Conservation (phyloP, 2,797 vertebrate genomes). For the Setipinna tenuifilis region DNA sequence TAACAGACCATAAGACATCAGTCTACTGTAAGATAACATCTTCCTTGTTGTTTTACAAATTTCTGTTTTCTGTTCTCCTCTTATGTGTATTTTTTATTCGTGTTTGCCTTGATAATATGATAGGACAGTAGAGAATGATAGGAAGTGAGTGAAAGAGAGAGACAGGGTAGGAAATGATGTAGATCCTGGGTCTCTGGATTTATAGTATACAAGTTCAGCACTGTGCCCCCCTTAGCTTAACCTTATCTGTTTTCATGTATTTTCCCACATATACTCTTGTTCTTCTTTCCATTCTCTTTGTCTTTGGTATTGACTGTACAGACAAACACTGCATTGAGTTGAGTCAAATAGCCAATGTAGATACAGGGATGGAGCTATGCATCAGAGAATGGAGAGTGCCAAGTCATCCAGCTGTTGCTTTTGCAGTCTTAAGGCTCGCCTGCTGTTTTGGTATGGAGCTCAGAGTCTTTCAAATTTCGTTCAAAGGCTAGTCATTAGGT, state of each 20-base stretch:
- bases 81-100: too few relatives aligned
- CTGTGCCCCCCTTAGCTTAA: background rate
- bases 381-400: constrained; percentile 40
- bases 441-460: constrained; percentile 18
- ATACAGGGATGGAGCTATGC: constrained; percentile 51
- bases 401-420: constrained; percentile 4
- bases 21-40: background rate
- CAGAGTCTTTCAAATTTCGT: constrained; percentile 38
- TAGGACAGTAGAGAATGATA: too few relatives aligned
- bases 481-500: constrained; percentile 50
- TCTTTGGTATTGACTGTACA: constrained; percentile 54
- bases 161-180: too few relatives aligned
- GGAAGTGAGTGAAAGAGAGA: too few relatives aligned
- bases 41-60: background rate
- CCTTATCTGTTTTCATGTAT: background rate
- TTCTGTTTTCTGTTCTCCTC: background rate
- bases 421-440: constrained; percentile 35
- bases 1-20: background rate
- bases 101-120: too few relatives aligned
- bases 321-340: constrained; percentile 53
- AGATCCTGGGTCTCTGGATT: too few relatives aligned
- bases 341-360: constrained; percentile 57
- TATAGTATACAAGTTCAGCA: too few relatives aligned
- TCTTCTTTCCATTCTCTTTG: constrained; percentile 23
- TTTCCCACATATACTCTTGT: background rate